These are phyloP conservation scores for Caracal caracal DNA, from an alignment of 2,113 vertebrate species.

Conservation along the genomic window DNA sequence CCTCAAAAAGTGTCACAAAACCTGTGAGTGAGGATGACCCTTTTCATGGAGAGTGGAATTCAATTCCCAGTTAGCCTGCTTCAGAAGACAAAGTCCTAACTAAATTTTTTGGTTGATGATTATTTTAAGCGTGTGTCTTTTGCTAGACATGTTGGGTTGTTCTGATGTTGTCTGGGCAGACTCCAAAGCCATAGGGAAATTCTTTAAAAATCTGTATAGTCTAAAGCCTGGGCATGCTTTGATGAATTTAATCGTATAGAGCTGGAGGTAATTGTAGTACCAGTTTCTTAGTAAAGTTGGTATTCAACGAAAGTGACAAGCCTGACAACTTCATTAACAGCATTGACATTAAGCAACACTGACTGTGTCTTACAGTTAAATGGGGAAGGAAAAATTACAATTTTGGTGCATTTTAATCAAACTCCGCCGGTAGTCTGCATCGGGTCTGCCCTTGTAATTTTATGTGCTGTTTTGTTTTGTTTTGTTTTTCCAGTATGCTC, in stretches of 20 bases:
- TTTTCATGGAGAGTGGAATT: not conserved
- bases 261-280: constrained; percentile 86
- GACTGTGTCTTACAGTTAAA: constrained; percentile 82
- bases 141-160: constrained; percentile 65
- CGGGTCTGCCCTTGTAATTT: constrained; percentile 73
- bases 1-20: not conserved
- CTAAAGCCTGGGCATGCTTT: constrained; percentile 84
- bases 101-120: constrained; percentile 28
- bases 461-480: not conserved
- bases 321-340: constrained; percentile 87
- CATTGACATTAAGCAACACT: constrained; percentile 83
- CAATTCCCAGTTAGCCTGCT: not conserved
- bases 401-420: constrained; percentile 84
- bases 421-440: not conserved
- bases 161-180: constrained; percentile 70
- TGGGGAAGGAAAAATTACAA: constrained; percentile 55
- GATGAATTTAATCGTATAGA: constrained; percentile 87
- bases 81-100: constrained; percentile 24
- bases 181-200: constrained; percentile 85
- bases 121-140: constrained; percentile 73
- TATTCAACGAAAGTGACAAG: constrained; percentile 84
- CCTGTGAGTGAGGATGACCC: not conserved
- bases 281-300: constrained; percentile 84
- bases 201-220: constrained; percentile 84
- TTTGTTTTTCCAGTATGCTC: not conserved